These are phyloP conservation scores for Xenentodon cancila DNA, from an alignment of 2,797 vertebrate species.

Conservation along the genomic window DNA sequence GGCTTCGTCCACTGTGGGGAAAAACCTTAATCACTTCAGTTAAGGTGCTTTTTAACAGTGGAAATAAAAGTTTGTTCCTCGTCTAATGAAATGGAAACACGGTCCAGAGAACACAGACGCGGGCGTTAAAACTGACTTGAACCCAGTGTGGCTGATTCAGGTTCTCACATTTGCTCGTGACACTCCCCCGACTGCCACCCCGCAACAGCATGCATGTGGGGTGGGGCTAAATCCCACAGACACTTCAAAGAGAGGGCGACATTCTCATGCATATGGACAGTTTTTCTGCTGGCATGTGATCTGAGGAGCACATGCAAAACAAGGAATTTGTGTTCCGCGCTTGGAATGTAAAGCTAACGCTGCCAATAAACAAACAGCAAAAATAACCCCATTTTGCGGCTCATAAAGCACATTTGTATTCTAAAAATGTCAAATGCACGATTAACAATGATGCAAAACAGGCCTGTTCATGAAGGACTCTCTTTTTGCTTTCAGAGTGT, in stretches of 20 bases:
- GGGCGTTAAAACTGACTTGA: conserved; percentile 24
- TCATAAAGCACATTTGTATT: no score
- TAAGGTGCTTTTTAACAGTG: neutral
- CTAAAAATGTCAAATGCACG: neutral
- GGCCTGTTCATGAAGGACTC: conserved; percentile 3
- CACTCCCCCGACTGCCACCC: conserved; percentile 44
- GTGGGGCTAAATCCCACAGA: conserved; percentile 46
- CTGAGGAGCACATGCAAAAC: conserved; percentile 33
- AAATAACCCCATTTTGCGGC: neutral
- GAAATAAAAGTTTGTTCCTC: neutral
- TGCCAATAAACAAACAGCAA: conserved; percentile 31
- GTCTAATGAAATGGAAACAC: neutral
- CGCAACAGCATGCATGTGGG: conserved; percentile 53
- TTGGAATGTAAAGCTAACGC: conserved; percentile 19
- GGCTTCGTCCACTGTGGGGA: no score
- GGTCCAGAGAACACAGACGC: conserved; percentile 11
- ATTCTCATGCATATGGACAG: conserved; percentile 61
- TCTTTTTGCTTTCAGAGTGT: neutral
- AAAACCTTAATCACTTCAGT: neutral
- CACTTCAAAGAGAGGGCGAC: conserved; percentile 65
- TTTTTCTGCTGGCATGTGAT: conserved; percentile 67
- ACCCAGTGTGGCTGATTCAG: conserved; percentile 25
- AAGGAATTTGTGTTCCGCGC: conserved; percentile 20
- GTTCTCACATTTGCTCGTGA: conserved; percentile 9
- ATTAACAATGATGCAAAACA: conserved; percentile 13